A percentile compares a stretch with the other conserved stretches of the same genome.
Evolutionary conservation across 2,888 invertebrate species (phyloP).

Genomic region (Monopis laevigella): DNA sequence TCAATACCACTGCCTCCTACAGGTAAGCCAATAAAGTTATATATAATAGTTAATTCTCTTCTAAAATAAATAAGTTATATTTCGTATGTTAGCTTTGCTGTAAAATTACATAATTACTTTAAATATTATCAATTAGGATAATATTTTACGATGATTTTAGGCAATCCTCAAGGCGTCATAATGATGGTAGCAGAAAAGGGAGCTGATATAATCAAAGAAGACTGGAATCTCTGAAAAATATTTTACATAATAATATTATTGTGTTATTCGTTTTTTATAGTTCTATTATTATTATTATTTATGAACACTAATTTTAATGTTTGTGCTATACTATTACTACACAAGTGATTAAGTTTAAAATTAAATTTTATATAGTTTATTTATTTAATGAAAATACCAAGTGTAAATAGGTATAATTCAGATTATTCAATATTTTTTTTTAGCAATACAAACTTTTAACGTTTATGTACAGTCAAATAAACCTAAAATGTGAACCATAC

Average conservation of each 20-base stretch:
- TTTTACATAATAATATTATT: background rate
- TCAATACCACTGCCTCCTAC: constrained; percentile 55
- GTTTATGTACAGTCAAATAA: too few species aligned
- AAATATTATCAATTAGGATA: background rate
- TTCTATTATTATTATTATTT: constrained; percentile 6
- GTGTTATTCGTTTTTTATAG: too few species aligned
- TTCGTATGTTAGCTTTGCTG: background rate
- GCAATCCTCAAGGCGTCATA: constrained; percentile 62
- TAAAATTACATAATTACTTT: background rate
- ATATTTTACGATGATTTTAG: constrained; percentile 21
- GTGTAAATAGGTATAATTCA: too few species aligned
- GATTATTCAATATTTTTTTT: too few species aligned
- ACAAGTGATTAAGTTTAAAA: background rate
- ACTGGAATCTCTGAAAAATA: constrained; percentile 26
- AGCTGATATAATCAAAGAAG: constrained; percentile 44
- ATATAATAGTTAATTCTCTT: too few species aligned
- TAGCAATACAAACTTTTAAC: too few species aligned
- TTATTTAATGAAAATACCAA: background rate
- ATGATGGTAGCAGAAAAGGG: constrained; percentile 67
- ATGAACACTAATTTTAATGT: background rate
- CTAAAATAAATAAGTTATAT: too few species aligned
- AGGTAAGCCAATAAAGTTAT: constrained; percentile 24
- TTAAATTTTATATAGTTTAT: background rate
- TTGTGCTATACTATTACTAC: constrained; percentile 2
- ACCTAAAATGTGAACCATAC: too few species aligned